These are phyloP conservation scores for Sebastes itinus DNA, from an alignment of 2,797 vertebrate species.

Conservation along the genomic window DNA sequence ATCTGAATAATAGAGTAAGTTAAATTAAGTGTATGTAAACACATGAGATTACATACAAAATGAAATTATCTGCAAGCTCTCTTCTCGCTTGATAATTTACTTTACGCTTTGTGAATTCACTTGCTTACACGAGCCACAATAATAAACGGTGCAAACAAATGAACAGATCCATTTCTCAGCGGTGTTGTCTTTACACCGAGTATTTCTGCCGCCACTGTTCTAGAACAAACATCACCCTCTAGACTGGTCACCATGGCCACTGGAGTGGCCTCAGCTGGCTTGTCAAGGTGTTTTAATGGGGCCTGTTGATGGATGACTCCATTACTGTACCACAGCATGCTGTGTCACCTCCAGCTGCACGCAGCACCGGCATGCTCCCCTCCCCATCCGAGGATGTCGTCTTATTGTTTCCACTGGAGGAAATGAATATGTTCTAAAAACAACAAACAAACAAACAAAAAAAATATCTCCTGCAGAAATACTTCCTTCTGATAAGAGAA, in stretches of 20 bases:
- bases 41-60: neutral
- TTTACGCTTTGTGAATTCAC: neutral
- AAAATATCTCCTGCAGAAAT: conserved; percentile 61
- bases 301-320: conserved; percentile 81
- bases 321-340: conserved; percentile 79
- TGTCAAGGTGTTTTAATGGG: conserved; percentile 79
- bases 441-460: conserved; percentile 67
- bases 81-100: neutral
- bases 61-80: neutral
- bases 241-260: conserved; percentile 71
- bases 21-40: neutral
- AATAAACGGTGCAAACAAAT: conserved; percentile 20
- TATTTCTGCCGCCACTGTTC: conserved; percentile 51
- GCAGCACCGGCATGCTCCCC: conserved; percentile 36
- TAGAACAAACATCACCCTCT: conserved; percentile 65
- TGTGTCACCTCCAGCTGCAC: conserved; percentile 80
- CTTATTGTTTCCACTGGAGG: conserved; percentile 64
- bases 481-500: conserved; percentile 73
- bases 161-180: neutral
- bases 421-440: conserved; percentile 69
- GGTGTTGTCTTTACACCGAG: neutral
- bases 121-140: neutral
- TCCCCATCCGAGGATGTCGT: conserved; percentile 61
- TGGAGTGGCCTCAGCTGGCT: conserved; percentile 74
- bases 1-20: neutral